phyloP scores from a whole-genome alignment of 2,113 vertebrate genomes.

The Macaca fascicularis region DNA sequence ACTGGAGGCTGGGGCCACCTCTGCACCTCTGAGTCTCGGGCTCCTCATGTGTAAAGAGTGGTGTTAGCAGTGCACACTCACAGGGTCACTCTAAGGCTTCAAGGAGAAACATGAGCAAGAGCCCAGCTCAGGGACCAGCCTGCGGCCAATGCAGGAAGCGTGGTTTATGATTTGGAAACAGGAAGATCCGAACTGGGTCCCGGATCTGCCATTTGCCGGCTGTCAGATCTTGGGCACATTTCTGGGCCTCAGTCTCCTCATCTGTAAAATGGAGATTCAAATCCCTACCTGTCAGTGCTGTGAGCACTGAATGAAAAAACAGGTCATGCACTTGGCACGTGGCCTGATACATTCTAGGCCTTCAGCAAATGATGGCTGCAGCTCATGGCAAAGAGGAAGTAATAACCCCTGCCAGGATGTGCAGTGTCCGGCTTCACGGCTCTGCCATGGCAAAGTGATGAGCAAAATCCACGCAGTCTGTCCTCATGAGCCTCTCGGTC shows the following conservation, averaged over 20 bases:
- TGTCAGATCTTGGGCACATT: neutral
- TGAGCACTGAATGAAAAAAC: neutral
- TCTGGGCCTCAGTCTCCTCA: neutral
- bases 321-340: rapidly evolving
- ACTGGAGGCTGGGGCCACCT: neutral
- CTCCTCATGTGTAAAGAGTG: neutral
- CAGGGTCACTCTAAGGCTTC: neutral
- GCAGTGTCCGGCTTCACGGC: neutral
- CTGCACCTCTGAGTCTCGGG: no score
- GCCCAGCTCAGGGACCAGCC: neutral
- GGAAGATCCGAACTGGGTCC: neutral
- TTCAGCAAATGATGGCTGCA: rapidly evolving
- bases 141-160: rapidly evolving
- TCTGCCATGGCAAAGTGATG: neutral
- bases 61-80: neutral
- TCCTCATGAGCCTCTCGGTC: neutral
- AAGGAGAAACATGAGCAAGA: neutral
- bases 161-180: neutral
- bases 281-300: neutral
- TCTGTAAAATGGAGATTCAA: neutral
- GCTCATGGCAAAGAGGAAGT: neutral
- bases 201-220: neutral
- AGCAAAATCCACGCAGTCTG: neutral
- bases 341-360: neutral
- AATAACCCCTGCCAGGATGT: no score